Evolutionary conservation across 2,888 invertebrate genomes (phyloP), one percentile per base, ranked within the genome.

Genomic region (Oligia latruncula): DNA sequence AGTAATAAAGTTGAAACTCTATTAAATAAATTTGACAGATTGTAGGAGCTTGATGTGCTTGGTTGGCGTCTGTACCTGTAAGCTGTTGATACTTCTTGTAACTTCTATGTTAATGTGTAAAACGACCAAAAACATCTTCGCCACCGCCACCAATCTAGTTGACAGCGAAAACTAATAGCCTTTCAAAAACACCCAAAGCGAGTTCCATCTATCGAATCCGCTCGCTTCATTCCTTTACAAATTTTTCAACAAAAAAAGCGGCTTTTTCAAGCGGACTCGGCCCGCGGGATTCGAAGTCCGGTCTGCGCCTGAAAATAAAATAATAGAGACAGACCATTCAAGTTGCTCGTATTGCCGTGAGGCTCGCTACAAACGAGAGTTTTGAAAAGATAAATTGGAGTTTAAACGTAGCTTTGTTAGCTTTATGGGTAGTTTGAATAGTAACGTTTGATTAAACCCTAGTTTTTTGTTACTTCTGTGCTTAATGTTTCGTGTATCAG

Each of bases 301-400:
- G 40, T 40, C 68, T 46, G 62, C 40, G 68, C 79, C 81, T 86
- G 84, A 81, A 87, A 89, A 89, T 82, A 84, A 88, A 81, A 79
- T 87, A 86, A 84, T 78, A 65, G 82, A 52, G 77, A 80, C 72
- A 46, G 81, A 52, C 80, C 74, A 78, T 83, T 80, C 78, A 82
- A 83, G 72, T 78, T 79, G 66, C 55, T 82, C 67, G 62, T 55
- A 74, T 70, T 72, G 79, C 73, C 60, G 74, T 83, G 76, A 78
- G 60, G 55, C 64, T 49, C 46, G 64, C 62, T 71, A 29, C 75
- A 58, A 76, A 60, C 71, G 78, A 43, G 66, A 65, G 73, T 67
- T 80, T 74, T 70, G 46, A 65, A 78, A 74, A 74, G 55, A 65
- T 68, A 74, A 75, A 82, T 71, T 82, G 74, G 49, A 77, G 72